Percentiles rank a stretch among this genome's conserved stretches.
Evolutionary conservation across 1,140 invertebrate species (phyloP).

Genomic region (Zaprionus lachaisei): DNA sequence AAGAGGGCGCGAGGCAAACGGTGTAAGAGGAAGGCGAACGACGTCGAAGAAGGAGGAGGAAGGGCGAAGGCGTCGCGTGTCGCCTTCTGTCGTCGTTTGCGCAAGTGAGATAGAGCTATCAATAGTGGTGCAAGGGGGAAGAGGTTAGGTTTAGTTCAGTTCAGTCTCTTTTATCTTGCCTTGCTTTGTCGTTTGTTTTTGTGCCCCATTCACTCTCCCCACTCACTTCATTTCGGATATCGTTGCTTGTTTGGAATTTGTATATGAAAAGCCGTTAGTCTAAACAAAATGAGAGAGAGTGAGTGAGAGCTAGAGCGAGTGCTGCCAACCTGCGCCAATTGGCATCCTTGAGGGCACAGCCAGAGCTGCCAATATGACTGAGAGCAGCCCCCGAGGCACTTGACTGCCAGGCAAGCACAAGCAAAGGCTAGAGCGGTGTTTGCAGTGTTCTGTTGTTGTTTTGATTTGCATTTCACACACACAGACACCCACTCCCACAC

Average conservation of each 20-base stretch:
- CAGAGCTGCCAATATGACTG: constrained; percentile 41
- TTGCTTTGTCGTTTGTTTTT: constrained; percentile 75
- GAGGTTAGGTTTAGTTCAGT: constrained; percentile 31
- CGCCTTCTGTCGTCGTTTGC: constrained; percentile 8
- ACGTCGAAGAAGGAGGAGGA: background rate
- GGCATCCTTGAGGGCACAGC: constrained; percentile 60
- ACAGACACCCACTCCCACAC: background rate
- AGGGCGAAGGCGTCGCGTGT: constrained; percentile 36
- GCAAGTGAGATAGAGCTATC: constrained; percentile 44
- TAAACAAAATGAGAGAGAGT: constrained; percentile 19
- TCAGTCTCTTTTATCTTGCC: constrained; percentile 64
- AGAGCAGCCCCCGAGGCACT: constrained; percentile 36
- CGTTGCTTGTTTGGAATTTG: constrained; percentile 39
- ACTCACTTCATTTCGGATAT: constrained; percentile 22
- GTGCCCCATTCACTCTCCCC: constrained; percentile 40
- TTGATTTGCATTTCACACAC: constrained; percentile 46
- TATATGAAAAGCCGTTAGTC: constrained; percentile 64
- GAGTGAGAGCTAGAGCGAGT: constrained; percentile 1
- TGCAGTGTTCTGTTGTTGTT: constrained; percentile 46
- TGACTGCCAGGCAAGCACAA: constrained; percentile 18
- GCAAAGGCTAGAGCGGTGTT: background rate
- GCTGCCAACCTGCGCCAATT: constrained; percentile 63
- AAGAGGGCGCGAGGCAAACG: constrained; percentile 21
- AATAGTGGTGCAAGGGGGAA: constrained; percentile 31
- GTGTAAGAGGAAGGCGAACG: background rate